Percentiles rank a stretch among this genome's conserved stretches.
phyloP scores from a whole-genome alignment of 2,888 invertebrate genomes.

The Drosophila gaucha region DNA sequence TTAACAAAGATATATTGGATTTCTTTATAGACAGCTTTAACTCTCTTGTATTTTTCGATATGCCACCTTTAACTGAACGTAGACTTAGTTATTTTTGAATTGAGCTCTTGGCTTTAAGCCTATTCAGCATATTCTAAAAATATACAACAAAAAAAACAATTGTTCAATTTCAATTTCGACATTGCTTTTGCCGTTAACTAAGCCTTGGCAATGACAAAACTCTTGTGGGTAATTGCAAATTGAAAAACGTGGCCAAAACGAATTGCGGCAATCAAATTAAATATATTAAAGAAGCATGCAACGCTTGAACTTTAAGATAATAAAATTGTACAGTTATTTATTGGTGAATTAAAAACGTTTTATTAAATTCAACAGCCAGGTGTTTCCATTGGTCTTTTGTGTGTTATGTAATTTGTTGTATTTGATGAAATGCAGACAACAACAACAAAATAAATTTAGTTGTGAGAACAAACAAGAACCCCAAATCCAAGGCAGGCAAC shows the following conservation, averaged over 20 bases:
- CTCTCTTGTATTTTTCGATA: background rate
- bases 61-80: too few species aligned
- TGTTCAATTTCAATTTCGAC: constrained; percentile 35
- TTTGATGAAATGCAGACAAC: constrained; percentile 49
- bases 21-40: background rate
- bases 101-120: too few species aligned
- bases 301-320: constrained; percentile 64
- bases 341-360: constrained; percentile 22
- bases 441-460: constrained; percentile 51
- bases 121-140: background rate
- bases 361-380: constrained; percentile 36
- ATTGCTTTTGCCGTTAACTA: constrained; percentile 18
- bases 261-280: constrained; percentile 41
- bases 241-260: constrained; percentile 65
- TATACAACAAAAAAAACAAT: constrained; percentile 10
- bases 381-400: constrained; percentile 11
- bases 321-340: constrained; percentile 25
- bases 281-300: constrained; percentile 39
- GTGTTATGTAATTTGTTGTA: constrained; percentile 22
- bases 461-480: constrained; percentile 65
- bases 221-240: constrained; percentile 69
- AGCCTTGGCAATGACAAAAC: constrained; percentile 71
- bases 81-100: background rate
- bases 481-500: constrained; percentile 66
- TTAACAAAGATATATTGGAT: background rate